These are phyloP conservation scores for Delia radicum DNA, from an alignment of 1,140 invertebrate genomes.

Conservation along the genomic window DNA sequence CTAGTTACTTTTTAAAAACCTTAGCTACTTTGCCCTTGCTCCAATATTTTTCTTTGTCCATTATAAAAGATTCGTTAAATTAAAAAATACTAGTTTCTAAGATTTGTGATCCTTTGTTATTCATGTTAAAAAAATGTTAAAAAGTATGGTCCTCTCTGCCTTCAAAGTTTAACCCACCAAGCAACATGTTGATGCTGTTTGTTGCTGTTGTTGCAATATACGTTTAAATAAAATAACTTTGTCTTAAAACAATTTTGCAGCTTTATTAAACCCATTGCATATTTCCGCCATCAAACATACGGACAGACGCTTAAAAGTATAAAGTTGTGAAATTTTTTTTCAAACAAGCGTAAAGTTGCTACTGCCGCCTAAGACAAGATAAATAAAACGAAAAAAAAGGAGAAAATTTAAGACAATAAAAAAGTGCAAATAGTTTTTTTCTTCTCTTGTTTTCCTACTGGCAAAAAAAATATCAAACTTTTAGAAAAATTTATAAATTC, in stretches of 20 bases:
- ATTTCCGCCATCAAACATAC: neutral
- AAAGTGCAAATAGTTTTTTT: neutral
- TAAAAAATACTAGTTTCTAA: too few relatives aligned
- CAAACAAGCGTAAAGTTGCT: neutral
- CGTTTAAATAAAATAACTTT: slow-evolving; percentile 2
- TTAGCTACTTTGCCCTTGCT: too few relatives aligned
- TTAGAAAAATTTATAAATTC: neutral
- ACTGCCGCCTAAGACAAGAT: neutral
- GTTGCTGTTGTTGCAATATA: neutral
- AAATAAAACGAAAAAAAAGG: neutral
- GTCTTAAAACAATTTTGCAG: neutral
- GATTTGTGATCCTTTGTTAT: too few relatives aligned
- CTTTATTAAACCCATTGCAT: slow-evolving; percentile 4
- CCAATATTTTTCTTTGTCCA: too few relatives aligned
- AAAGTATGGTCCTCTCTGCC: too few relatives aligned
- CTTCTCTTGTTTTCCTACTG: too few relatives aligned
- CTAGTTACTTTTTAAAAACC: too few relatives aligned
- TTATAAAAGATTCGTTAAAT: too few relatives aligned
- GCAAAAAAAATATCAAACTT: neutral
- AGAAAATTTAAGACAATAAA: neutral
- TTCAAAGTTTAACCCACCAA: too few relatives aligned
- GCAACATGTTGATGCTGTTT: neutral
- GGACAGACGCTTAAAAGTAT: neutral
- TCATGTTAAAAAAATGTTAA: too few relatives aligned
- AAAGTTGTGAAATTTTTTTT: neutral